phyloP scores from a whole-genome alignment of 2,113 vertebrate genomes.

The Oreochromis niloticus region DNA sequence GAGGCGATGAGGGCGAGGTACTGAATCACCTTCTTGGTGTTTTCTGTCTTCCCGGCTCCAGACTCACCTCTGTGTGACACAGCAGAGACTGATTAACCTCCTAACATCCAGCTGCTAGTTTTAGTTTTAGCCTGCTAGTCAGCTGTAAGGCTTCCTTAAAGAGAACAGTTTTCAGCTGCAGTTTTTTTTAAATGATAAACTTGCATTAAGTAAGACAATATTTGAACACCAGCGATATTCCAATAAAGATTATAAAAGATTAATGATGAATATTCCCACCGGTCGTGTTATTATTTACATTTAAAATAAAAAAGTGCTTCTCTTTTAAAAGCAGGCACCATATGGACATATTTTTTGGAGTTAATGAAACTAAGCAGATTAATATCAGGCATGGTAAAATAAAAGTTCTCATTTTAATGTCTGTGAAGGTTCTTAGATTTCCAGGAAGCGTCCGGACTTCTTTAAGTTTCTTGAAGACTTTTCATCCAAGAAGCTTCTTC shows the following conservation, averaged over 20 bases:
- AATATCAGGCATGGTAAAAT: accelerated
- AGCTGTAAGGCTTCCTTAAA: neutral
- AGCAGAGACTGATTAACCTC: neutral
- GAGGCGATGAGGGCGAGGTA: slow-evolving; percentile 93
- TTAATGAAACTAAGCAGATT: neutral
- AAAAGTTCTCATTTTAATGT: accelerated
- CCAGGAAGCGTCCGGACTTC: neutral
- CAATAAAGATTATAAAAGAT: neutral
- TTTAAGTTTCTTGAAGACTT: accelerated
- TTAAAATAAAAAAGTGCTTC: neutral
- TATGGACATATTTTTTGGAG: neutral
- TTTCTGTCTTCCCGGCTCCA: slow-evolving; percentile 96
- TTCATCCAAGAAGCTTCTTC: accelerated
- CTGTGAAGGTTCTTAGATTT: neutral
- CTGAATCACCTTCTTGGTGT: slow-evolving; percentile 99
- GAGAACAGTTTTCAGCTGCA: neutral
- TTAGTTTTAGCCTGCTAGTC: neutral
- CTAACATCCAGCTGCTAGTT: neutral
- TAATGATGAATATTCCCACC: neutral
- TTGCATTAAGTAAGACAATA: neutral
- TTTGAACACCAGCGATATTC: neutral
- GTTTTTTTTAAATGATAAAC: neutral
- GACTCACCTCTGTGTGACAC: slow-evolving; percentile 84
- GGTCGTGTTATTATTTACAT: neutral
- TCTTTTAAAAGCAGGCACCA: neutral